Percentiles rank a stretch among this genome's conserved stretches.
Conservation (phyloP, 2,888 invertebrate genomes). For the Tipula helvola region DNA sequence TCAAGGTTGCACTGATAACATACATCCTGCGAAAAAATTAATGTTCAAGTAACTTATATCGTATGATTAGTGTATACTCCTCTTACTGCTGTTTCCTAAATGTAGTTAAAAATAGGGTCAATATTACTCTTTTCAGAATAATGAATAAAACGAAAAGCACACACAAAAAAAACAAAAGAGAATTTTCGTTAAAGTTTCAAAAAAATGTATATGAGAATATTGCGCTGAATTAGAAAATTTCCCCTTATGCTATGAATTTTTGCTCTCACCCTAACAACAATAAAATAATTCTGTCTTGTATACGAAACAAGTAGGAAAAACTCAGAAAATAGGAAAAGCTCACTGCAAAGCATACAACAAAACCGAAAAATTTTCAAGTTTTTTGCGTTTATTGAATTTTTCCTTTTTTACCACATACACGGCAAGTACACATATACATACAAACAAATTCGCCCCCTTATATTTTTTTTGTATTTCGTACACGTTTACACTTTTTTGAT, state of each 20-base stretch:
- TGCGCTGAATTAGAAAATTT: background rate
- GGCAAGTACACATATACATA: background rate
- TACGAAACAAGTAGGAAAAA: background rate
- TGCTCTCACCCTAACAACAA: background rate
- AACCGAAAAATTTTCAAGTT: background rate
- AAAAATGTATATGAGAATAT: background rate
- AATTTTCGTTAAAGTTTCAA: background rate
- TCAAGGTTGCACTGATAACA: no score
- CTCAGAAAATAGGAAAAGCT: background rate
- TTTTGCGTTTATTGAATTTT: background rate
- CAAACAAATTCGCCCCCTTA: background rate
- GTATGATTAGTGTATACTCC: background rate
- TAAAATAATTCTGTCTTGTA: background rate
- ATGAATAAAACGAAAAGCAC: background rate
- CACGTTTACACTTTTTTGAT: background rate
- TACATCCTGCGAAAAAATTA: background rate
- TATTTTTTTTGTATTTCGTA: background rate
- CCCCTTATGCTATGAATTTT: background rate
- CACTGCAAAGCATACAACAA: background rate
- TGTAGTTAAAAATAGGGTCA: background rate
- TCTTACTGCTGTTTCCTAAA: background rate
- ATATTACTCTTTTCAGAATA: background rate
- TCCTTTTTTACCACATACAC: background rate
- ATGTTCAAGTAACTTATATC: background rate
- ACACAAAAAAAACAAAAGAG: background rate